Evolutionary conservation across 1,140 invertebrate genomes (phyloP), one percentile per base, ranked within the genome.

Genomic region (Diabrotica undecimpunctata): DNA sequence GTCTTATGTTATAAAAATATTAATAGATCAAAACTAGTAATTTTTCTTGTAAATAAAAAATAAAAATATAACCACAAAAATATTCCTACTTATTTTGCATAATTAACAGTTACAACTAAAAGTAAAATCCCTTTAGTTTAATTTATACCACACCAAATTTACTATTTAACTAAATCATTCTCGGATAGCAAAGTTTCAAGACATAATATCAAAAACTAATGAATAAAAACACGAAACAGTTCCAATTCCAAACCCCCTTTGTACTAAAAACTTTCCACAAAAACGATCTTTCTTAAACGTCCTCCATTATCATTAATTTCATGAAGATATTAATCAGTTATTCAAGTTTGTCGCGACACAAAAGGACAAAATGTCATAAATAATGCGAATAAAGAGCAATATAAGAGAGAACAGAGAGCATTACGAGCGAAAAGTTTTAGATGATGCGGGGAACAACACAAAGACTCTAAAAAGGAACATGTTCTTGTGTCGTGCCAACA

Each of bases 211-310:
- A 25, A 46, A 46, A 46, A 46, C 41, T 46, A 46, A 46, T 46
- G 41, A 8, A 46, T 46, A 46, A 46, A 46, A 46, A 46, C 41
- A 46, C n/a, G n/a, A 46, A 46, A 46, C 41, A 46, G 41, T 46
- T n/a, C 41, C 41, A 46, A 46, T 46, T 46, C n/a, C 41, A 8
- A 10, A 6, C 41, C n/a, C 41, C 8, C 41, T 46, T 46, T 46
- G 41, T 25, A 25, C 25, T 25, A 25, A 46, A 46, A 46, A 46
- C 41, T 46, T 46, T 46, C 41, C 41, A 75, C 74, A 72, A 75
- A 75, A 74, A 61, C 72, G 72, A 75, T 75, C 74, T 71, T 75
- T 75, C 73, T 70, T 72, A 71, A 72, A 72, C 69, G 71, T 73
- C 70, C 69, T 71, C 67, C 70, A 71, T 67, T 68, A 70, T 69